A percentile compares a stretch with the other conserved stretches of the same genome.
Conservation (phyloP, 1,140 invertebrate species). For the Pemphigus obesinymphae region DNA sequence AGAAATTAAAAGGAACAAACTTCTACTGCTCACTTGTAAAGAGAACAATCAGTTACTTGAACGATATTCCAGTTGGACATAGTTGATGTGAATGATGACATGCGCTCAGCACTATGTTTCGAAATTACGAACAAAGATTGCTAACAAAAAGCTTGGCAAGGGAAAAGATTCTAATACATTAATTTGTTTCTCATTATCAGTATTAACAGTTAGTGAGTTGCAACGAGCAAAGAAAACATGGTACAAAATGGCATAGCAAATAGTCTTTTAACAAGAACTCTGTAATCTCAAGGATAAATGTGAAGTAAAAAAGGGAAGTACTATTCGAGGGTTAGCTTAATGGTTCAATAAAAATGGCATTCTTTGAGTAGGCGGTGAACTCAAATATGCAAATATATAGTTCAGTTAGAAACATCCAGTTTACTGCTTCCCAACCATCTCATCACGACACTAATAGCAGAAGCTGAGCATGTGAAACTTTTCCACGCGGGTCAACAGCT, state of each 20-base stretch:
- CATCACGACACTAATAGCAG: not conserved
- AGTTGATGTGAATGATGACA: too few relatives aligned
- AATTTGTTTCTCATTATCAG: too few relatives aligned
- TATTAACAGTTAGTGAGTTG: too few relatives aligned
- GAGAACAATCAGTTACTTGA: too few relatives aligned
- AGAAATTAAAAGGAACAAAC: too few relatives aligned
- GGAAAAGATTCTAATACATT: too few relatives aligned
- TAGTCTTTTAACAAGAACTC: not conserved
- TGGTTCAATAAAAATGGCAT: not conserved
- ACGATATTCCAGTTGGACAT: too few relatives aligned
- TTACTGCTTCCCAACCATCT: not conserved
- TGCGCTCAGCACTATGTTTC: too few relatives aligned
- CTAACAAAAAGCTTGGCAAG: too few relatives aligned
- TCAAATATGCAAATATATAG: not conserved
- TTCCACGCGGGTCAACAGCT: constrained; percentile 25
- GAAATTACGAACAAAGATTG: too few relatives aligned
- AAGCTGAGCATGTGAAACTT: constrained; percentile 17
- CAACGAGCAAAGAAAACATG: not conserved
- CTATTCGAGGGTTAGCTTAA: not conserved
- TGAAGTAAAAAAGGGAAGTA: not conserved
- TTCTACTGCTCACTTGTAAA: too few relatives aligned
- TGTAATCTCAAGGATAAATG: too few relatives aligned
- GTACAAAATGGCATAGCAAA: not conserved
- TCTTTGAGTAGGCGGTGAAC: not conserved
- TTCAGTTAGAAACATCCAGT: not conserved